Evolutionary conservation across 1,140 invertebrate species (phyloP), one percentile per base, ranked within the genome.

Genomic region (Probaryconus sp.): DNA sequence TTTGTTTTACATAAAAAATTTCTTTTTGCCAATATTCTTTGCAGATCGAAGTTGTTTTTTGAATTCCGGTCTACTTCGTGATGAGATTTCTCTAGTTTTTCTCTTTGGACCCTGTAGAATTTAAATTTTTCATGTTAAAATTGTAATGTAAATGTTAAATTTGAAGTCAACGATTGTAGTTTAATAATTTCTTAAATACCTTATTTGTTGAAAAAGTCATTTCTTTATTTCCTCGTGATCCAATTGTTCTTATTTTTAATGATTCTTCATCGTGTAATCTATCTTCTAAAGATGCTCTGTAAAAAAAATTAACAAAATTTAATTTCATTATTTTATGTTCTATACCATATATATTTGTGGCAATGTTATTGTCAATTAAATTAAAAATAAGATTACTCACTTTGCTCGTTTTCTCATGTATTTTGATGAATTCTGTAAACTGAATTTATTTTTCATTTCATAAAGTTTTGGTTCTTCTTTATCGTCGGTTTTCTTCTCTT

Each of bases 171-270:
- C 10, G 14, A 47, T 28, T 38, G 48, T 28, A 37, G 2, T 18
- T 38, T 38, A 42, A 14, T 26, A 18, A 37, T 17, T 47, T 33
- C 31, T 14, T 48, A 65, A 24, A 11, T 77, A 91, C 89, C 84
- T 90, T 92, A 76, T 90, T 90, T 11, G 90, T 87, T 4, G 86
- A 89, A 68, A 95, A 96, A 10, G 92, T 93, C 92, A 96, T 94
- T 87, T 95, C 93, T 58, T 91, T 90, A 79, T 93, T 94, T 16
- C 92, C 91, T 7, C 92, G 89, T 1, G 90, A 89, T 20, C 91
- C 91, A 5, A 89, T 85, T 10, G 91, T 85, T 72, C 89, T 90
- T 0, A 90, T 81, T n/a, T 87, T 85, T 13, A 87, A 78, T 17
- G 84, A 88, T 78, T 92, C 89, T 78, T 90, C 89, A 35, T 87